Evolutionary conservation across 2,888 invertebrate species (phyloP).

Genomic region (Craniophora ligustri): DNA sequence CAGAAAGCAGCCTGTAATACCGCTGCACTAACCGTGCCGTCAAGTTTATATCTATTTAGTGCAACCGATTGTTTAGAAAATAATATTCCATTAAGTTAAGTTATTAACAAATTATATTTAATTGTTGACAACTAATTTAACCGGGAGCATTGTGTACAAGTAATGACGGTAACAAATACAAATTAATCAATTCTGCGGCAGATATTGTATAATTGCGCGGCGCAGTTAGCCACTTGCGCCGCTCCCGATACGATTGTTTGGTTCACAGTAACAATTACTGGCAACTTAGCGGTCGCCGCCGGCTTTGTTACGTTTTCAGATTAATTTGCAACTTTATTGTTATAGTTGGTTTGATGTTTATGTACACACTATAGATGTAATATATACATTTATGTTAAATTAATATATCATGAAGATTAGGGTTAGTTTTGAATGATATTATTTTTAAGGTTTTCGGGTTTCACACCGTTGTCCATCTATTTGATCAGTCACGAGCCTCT

Average conservation of each 20-base stretch:
- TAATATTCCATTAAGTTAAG: not conserved
- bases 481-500: no score
- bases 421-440: no score
- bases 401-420: no score
- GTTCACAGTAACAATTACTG: slow-evolving; percentile 4
- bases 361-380: not conserved
- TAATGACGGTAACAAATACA: slow-evolving; percentile 17
- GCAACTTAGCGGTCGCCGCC: not conserved
- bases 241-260: not conserved
- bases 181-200: slow-evolving; percentile 30
- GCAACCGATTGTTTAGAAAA: no score
- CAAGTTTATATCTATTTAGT: no score
- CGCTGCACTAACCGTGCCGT: no score
- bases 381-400: not conserved
- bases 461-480: no score
- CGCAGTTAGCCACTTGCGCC: slow-evolving; percentile 8
- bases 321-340: not conserved
- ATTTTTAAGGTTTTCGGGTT: no score
- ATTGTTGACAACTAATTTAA: slow-evolving; percentile 5
- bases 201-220: slow-evolving; percentile 4
- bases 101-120: slow-evolving; percentile 9
- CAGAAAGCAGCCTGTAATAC: no score
- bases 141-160: slow-evolving; percentile 1
- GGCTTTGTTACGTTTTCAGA: not conserved
- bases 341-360: not conserved